Evolutionary conservation across 2,797 vertebrate genomes (phyloP), one percentile per base, ranked within the genome.

Genomic region (Acropternis orthonyx): DNA sequence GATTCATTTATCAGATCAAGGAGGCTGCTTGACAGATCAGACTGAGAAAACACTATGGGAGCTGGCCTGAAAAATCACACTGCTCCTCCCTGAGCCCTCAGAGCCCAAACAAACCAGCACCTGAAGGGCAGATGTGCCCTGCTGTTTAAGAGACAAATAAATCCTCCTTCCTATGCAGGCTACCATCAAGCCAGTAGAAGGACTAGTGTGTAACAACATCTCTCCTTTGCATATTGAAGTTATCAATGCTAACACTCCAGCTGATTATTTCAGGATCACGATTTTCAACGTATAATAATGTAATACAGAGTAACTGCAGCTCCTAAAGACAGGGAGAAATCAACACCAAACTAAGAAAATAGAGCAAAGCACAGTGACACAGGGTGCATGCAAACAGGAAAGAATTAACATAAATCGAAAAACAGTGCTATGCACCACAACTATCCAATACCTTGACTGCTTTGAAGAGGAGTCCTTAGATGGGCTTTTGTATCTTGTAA

Each of bases 161-260:
- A 43, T 30, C 39, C 51, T 62, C 76, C 54, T 78, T 49, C 37
- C 28, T 21, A 7, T 12, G 23, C 6, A 46, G 23, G 43, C 34
- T 37, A 34, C 37, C 23, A 27, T 19, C 5, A 12, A 71, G 43
- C 32, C 80, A 48, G 18, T 23, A 13, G 48, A 79, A 52, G 67
- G 54, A 49, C 1, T 4, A 10, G 6, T 12, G 37, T 9, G 14
- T 23, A 78, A 58, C 55, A 61, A 28, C 58, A 79, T 15, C 28
- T 54, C 54, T 68, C 27, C n/a, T 77, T 39, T 8, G 0, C 37
- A 6, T 0, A 5, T 19, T 39, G 30, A 83, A 27, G 15, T 58
- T 41, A 59, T 11, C 28, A 37, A 1, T 7, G 14, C 11, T 24
- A 77, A 36, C 0, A 1, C 5, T 26, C 12, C 39, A 52, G 26